phyloP scores from a whole-genome alignment of 2,113 vertebrate species.

The Lathamus discolor region DNA sequence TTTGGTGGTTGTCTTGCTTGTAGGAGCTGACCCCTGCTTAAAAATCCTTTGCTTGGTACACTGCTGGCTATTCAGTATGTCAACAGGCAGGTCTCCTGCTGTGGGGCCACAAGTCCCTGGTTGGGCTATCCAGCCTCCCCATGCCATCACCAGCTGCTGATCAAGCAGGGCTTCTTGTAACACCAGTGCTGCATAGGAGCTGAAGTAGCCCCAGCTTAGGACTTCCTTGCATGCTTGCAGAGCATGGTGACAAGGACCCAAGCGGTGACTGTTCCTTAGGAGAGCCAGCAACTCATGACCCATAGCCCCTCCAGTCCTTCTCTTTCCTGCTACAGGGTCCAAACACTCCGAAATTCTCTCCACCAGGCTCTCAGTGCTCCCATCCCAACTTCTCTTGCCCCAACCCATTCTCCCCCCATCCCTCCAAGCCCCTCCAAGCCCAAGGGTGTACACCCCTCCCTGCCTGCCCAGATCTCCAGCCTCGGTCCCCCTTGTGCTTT shows the following conservation, averaged over 20 bases:
- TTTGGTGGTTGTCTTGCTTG: fast-evolving
- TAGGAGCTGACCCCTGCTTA: background rate
- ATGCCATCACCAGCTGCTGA: background rate
- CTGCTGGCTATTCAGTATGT: background rate
- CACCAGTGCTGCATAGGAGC: fast-evolving
- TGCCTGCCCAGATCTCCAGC: background rate
- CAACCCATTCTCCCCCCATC: background rate
- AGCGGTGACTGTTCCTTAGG: background rate
- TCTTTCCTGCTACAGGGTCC: background rate
- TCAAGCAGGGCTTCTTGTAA: background rate
- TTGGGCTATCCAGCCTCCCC: background rate
- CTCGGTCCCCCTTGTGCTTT: background rate
- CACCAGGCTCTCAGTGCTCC: background rate
- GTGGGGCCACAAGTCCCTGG: background rate
- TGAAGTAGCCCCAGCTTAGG: background rate
- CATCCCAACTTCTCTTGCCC: background rate
- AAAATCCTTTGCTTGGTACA: fast-evolving
- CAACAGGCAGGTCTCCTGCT: background rate
- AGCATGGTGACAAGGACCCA: fast-evolving
- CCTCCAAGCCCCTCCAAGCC: background rate
- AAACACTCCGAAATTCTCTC: background rate
- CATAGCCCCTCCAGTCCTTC: background rate
- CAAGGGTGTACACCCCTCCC: background rate
- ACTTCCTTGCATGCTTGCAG: background rate
- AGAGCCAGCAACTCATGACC: background rate